Percentiles rank a stretch among this genome's conserved stretches.
Evolutionary conservation across 2,888 invertebrate genomes (phyloP).

Genomic region (Drosophila flavopinicola): DNA sequence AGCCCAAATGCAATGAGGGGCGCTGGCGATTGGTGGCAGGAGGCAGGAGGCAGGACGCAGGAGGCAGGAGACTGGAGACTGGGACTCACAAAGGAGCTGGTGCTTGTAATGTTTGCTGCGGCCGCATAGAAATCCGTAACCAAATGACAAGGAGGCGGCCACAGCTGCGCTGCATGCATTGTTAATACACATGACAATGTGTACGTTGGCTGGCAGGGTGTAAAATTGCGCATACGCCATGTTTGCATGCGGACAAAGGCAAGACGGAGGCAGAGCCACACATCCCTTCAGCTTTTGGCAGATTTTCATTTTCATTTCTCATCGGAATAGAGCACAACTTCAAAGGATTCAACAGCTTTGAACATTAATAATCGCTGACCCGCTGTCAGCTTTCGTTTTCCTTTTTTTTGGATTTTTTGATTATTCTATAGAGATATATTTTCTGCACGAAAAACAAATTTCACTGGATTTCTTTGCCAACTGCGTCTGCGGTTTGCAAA

Average conservation of each 20-base stretch:
- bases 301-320: constrained; percentile 66
- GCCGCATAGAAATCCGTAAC: constrained; percentile 65
- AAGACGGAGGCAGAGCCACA: not conserved
- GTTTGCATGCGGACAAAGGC: constrained; percentile 36
- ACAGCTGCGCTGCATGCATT: constrained; percentile 66
- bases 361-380: constrained; percentile 67
- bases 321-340: constrained; percentile 54
- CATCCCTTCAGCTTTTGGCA: constrained; percentile 39
- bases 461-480: constrained; percentile 7
- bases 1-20: constrained; percentile 14
- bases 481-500: not conserved
- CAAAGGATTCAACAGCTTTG: constrained; percentile 54
- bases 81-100: constrained; percentile 39
- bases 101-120: constrained; percentile 43
- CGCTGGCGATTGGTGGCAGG: not conserved
- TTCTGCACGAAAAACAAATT: constrained; percentile 8
- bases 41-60: not conserved
- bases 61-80: constrained; percentile 1
- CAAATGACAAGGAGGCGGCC: constrained; percentile 51
- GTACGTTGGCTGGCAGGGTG: constrained; percentile 57
- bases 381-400: constrained; percentile 54
- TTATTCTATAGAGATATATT: not conserved
- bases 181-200: constrained; percentile 71
- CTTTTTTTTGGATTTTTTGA: not conserved
- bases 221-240: constrained; percentile 69